Conservation (phyloP, 2,888 invertebrate genomes). For the Keiferia lycopersicella region DNA sequence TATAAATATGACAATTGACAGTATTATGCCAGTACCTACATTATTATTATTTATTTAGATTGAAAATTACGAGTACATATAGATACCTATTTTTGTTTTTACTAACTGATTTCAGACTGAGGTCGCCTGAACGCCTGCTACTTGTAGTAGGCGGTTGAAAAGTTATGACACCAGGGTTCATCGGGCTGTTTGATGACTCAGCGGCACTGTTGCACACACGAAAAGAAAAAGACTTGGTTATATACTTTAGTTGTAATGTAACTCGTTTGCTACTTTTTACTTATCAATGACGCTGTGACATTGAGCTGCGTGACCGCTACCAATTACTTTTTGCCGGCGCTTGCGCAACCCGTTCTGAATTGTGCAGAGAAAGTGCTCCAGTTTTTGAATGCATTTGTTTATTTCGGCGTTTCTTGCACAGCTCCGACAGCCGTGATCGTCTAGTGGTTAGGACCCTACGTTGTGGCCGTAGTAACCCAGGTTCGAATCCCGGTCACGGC, state of each 20-base stretch:
- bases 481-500: conserved; percentile 74
- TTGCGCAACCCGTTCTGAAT: conserved; percentile 20
- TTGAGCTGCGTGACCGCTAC: background rate
- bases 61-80: too few relatives aligned
- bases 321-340: conserved; percentile 17
- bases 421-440: conserved; percentile 84
- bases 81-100: too few relatives aligned
- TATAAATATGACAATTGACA: too few relatives aligned
- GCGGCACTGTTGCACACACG: too few relatives aligned
- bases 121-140: too few relatives aligned
- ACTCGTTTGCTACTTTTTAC: background rate
- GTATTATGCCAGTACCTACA: too few relatives aligned
- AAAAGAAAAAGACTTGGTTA: too few relatives aligned
- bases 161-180: too few relatives aligned
- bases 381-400: conserved; percentile 19
- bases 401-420: conserved; percentile 33
- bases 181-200: too few relatives aligned
- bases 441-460: conserved; percentile 87
- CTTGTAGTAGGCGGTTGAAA: too few relatives aligned
- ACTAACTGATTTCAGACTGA: too few relatives aligned
- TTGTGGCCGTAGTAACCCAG: conserved; percentile 85
- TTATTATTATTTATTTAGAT: too few relatives aligned
- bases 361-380: conserved; percentile 32
- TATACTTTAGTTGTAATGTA: background rate
- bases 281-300: background rate